These are phyloP conservation scores for Bilobella aurantiaca DNA, from an alignment of 1,140 invertebrate species.

Conservation along the genomic window DNA sequence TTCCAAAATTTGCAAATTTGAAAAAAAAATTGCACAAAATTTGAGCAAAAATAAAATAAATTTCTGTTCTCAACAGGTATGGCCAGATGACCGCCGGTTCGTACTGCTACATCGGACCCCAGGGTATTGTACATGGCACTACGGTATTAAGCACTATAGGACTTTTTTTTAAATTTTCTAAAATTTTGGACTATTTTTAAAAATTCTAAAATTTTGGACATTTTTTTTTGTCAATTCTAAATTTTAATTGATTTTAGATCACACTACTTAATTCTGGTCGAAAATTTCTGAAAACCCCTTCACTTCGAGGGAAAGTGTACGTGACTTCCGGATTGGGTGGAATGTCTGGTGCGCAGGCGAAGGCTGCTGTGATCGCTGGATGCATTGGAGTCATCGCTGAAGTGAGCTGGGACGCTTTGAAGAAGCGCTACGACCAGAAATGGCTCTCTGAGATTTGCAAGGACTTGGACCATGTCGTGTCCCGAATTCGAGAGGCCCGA, in stretches of 20 bases:
- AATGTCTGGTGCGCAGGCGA: conserved; percentile 46
- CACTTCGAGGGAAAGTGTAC: conserved; percentile 52
- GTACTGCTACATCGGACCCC: conserved; percentile 61
- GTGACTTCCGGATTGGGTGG: conserved; percentile 57
- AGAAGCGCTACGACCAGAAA: conserved; percentile 53
- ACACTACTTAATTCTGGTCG: conserved; percentile 56
- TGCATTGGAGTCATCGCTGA: conserved; percentile 59
- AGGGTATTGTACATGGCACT: conserved; percentile 61
- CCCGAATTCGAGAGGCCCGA: conserved; percentile 42
- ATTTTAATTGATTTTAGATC: conserved; percentile 40
- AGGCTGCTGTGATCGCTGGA: conserved; percentile 55
- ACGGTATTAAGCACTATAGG: conserved; percentile 43
- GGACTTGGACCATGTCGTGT: conserved; percentile 46
- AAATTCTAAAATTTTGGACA: no score
- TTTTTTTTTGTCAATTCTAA: no score
- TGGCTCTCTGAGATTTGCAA: conserved; percentile 50
- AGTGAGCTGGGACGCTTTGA: conserved; percentile 49
- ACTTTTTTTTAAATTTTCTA: not conserved
- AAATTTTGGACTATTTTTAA: no score
- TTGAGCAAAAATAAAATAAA: no score
- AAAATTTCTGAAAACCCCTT: conserved; percentile 47
- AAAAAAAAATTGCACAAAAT: no score
- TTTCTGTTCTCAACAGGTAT: conserved; percentile 36
- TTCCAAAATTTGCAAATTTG: no score
- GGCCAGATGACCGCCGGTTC: conserved; percentile 53